A percentile compares a stretch with the other conserved stretches of the same genome.
Conservation (phyloP, 2,888 invertebrate species). For the Callimorpha dominula region DNA sequence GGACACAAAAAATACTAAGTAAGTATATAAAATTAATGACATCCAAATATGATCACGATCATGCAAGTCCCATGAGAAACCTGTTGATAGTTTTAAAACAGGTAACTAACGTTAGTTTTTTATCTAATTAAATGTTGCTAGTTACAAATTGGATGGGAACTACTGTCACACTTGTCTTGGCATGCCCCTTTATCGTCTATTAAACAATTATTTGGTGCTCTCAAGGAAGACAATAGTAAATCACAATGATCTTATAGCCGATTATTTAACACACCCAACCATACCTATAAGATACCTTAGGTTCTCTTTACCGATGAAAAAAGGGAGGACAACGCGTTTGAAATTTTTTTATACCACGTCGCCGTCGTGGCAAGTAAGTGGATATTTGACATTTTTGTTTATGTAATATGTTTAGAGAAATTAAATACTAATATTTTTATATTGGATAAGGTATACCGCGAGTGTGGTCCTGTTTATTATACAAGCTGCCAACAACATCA, state of each 20-base stretch:
- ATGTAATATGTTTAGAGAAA: too few relatives aligned
- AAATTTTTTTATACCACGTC: background rate
- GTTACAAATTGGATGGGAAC: constrained; percentile 52
- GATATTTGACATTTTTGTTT: too few relatives aligned
- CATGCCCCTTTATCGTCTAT: background rate
- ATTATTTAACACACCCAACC: background rate
- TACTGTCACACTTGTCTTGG: constrained; percentile 5
- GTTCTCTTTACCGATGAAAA: background rate
- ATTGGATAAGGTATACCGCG: too few relatives aligned
- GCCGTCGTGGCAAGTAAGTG: too few relatives aligned
- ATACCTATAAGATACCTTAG: background rate
- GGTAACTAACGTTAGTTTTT: constrained; percentile 42
- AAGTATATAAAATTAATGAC: constrained; percentile 43
- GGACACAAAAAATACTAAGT: constrained; percentile 23
- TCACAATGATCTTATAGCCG: background rate
- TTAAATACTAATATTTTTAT: too few relatives aligned
- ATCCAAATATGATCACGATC: constrained; percentile 50
- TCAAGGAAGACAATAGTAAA: background rate
- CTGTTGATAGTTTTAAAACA: constrained; percentile 37
- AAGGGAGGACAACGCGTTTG: too few relatives aligned
- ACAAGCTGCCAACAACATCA: too few relatives aligned
- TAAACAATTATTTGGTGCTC: background rate
- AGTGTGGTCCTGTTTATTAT: too few relatives aligned
- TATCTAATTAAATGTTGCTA: constrained; percentile 46
- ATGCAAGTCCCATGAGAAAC: constrained; percentile 43